Evolutionary conservation across 2,113 vertebrate species (phyloP).

Genomic region (Chaetodon trifascialis): DNA sequence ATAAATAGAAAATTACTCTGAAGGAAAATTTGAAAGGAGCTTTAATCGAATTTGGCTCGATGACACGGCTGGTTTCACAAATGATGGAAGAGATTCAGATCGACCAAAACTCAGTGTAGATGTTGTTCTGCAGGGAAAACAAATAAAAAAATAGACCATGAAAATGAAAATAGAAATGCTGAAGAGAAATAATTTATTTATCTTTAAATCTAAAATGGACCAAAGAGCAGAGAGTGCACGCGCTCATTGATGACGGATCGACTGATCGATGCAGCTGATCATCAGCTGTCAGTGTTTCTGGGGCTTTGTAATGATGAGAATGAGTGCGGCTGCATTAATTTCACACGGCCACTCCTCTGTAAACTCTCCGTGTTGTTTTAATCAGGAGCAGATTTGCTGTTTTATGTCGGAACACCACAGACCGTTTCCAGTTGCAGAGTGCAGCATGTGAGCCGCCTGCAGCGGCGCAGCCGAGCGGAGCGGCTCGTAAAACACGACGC

Average conservation of each 20-base stretch:
- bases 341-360: conserved; percentile 61
- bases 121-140: too few relatives aligned
- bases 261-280: not conserved
- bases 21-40: not conserved
- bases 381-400: conserved; percentile 83
- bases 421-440: conserved; percentile 66
- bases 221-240: not conserved
- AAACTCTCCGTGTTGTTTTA: conserved; percentile 77
- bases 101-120: not conserved
- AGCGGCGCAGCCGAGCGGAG: conserved; percentile 34
- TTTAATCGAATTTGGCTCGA: not conserved
- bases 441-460: conserved; percentile 54
- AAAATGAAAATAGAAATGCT: not conserved
- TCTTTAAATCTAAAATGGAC: not conserved
- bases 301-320: conserved; percentile 52
- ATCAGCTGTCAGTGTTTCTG: not conserved
- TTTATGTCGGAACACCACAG: conserved; percentile 81
- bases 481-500: conserved; percentile 21
- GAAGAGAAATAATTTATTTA: not conserved
- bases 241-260: not conserved
- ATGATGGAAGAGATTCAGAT: not conserved
- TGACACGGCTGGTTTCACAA: not conserved
- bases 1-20: not conserved
- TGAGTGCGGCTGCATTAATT: conserved; percentile 66
- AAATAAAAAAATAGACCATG: not conserved